Evolutionary conservation across 2,113 vertebrate genomes (phyloP), one percentile per base, ranked within the genome.

Genomic region (Neotoma lepida): DNA sequence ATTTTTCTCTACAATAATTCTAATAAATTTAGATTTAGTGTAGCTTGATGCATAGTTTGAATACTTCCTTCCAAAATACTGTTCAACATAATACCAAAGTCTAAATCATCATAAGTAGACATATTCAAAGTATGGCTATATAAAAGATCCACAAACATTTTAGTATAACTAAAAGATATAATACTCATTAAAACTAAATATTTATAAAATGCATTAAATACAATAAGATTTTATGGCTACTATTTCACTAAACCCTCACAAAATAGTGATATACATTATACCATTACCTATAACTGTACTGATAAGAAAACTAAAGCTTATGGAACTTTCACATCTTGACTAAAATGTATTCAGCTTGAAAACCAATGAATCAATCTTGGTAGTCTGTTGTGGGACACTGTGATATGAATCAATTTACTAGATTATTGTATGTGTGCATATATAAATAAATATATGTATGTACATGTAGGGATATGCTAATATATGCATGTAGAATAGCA

Each of bases 301-400:
- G n/a, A 71, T 81, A 35, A 94, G 49, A 86, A 89, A 88, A 80
- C 85, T 78, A 94, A 86, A 93, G 12, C 1, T 89, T 71, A 91
- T 28, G n/a, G 41, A 74, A 12, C 6, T 81, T 82, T 33, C 9
- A 56, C 89, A n/a, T 77, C 24, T 92, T 96, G 22, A 26, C 20
- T 71, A 90, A 93, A 84, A 76, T 81, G 26, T 71, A 84, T 70
- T 26, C 18, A 95, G n/a, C 33, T 78, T 90, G 15, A 78, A 87
- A 95, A 91, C 1, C 77, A 30, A 73, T 84, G 4, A 96, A 9
- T 18, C 1, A 77, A 58, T 89, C 26, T 90, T 61, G 49, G 28
- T 82, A 93, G 63, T 33, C n/a, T 28, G 58, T 13, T 90, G 30
- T 61, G 54, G 61, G 49, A 74, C 33, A 56, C 35, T 74, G n/a